Conservation (phyloP, 2,113 vertebrate genomes). For the Hypomesus transpacificus region DNA sequence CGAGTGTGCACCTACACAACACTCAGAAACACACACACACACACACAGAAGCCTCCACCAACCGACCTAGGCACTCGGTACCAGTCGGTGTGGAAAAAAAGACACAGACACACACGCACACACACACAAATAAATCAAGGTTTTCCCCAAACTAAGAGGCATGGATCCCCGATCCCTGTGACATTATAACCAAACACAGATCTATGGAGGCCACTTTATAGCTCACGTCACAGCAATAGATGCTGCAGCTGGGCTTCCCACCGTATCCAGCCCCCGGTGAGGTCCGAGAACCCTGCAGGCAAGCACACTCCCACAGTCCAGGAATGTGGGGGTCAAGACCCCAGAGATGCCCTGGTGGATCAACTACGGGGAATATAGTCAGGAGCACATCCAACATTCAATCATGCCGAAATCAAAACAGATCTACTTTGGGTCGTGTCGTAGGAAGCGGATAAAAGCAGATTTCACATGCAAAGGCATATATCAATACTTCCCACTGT, state of each 20-base stretch:
- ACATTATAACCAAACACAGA: constrained; percentile 29
- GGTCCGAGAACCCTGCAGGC: neutral
- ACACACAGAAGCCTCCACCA: constrained; percentile 19
- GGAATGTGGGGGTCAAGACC: constrained; percentile 5
- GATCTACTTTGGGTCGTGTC: neutral
- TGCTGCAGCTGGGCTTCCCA: neutral
- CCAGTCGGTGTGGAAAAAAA: neutral
- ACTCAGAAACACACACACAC: constrained; percentile 18
- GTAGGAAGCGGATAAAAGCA: neutral
- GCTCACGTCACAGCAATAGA: neutral
- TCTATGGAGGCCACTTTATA: constrained; percentile 4
- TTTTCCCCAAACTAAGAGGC: constrained; percentile 8
- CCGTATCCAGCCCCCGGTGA: neutral
- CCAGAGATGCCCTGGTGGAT: constrained; percentile 1
- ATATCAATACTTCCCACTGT: constrained; percentile 5
- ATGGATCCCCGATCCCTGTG: constrained; percentile 23
- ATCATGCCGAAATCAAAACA: constrained; percentile 7
- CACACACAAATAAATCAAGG: constrained; percentile 16
- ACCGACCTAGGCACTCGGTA: neutral
- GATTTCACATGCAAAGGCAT: constrained; percentile 15
- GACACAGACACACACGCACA: constrained; percentile 19
- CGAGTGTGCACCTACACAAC: neutral
- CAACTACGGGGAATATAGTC: neutral
- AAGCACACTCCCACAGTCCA: neutral
- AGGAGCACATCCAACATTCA: constrained; percentile 2